Base-by-base conservation (phyloP, 92 coral and sea anemone genomes). In the Muricea muricata region DNA sequence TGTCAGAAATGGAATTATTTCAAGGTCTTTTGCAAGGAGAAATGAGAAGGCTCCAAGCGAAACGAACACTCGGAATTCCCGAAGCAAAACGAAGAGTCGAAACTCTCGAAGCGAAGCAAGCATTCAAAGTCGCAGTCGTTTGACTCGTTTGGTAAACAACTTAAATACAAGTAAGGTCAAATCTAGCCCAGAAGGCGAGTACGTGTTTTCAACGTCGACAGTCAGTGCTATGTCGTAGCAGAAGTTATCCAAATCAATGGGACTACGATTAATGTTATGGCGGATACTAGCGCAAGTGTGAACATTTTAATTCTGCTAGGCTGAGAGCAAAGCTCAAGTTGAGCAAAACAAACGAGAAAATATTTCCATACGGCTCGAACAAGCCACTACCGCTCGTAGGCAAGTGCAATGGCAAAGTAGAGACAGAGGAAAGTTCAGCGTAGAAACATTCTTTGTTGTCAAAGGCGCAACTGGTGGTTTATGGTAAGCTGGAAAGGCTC, bases 201-300 rank as follows among this genome's bases (percentile, higher is more conserved):
- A 79, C 26, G 84, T 58, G 84, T 60, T 30, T 39, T 57, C 73
- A 25, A 79, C 47, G 20, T 35, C 15, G 34, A 35, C 70, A 29
- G 78, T 81, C 21, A 65, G 61, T 63, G 37, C 75, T 25, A 40
- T 65, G 37, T 23, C 40, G 41, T 41, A 47, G 23, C 56, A 67
- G 26, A 84, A 73, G 20, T 47, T 52, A 34, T 71, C 87, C 28
- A 65, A 63, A 52, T 82, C 71, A 15, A 31, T 73, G 40, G 82
- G 82, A 34, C 73, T 52, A 12, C 28, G 57, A 41, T 84, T 79
- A 84, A 45, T 33, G 41, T 84, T 76, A 84, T 73, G 87, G 87
- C 87, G 30, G 81, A 56, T 21, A 72, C 87, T 18, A 74, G 82
- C 61, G 79, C 87, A 28, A 84, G 82, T 40, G 72, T 73, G 21